These are phyloP conservation scores for Heliocidaris erythrogramma DNA, from an alignment of 35 echinoderm and acorn worm genomes.

Conservation along the genomic window DNA sequence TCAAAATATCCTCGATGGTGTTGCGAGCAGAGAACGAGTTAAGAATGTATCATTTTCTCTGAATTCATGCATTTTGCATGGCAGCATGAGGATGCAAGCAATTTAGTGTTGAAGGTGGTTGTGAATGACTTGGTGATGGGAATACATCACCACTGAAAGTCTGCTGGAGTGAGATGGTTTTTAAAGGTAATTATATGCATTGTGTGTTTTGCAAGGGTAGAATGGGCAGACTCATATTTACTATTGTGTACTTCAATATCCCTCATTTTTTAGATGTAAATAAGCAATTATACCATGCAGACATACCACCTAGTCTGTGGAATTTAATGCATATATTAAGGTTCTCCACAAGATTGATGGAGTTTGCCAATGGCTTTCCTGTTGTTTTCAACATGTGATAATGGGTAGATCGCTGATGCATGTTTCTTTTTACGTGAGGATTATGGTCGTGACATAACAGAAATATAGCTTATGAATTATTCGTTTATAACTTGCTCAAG, in stretches of 20 bases:
- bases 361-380: not conserved
- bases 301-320: not conserved
- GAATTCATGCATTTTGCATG: not conserved
- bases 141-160: not conserved
- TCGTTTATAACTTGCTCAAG: too few relatives aligned
- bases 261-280: not conserved
- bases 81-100: not conserved
- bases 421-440: not conserved
- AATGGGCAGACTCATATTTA: not conserved
- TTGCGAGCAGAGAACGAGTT: not conserved
- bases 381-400: not conserved
- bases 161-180: too few relatives aligned
- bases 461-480: not conserved
- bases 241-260: not conserved
- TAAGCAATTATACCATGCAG: not conserved
- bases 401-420: not conserved
- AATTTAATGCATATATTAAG: constrained; percentile 6
- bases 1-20: not conserved
- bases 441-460: not conserved
- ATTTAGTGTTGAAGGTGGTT: not conserved
- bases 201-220: not conserved
- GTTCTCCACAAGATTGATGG: not conserved
- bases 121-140: not conserved
- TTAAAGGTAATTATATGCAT: not conserved
- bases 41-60: not conserved